These are phyloP conservation scores for Chionodraco myersi DNA, from an alignment of 2,113 vertebrate genomes.

Conservation along the genomic window DNA sequence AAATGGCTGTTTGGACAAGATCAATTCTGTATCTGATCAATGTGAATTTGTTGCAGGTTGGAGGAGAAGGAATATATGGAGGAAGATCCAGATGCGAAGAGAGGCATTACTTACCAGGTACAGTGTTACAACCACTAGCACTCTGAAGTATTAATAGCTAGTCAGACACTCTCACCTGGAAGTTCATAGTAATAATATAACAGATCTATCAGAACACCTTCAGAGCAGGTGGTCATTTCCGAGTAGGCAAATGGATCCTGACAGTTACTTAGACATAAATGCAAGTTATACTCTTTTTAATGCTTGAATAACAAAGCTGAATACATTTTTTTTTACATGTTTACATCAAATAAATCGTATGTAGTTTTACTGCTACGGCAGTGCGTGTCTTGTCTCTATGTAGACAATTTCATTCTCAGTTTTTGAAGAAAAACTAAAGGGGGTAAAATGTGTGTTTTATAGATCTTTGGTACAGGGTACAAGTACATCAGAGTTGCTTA, in stretches of 20 bases:
- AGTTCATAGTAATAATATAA: neutral
- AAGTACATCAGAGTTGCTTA: neutral
- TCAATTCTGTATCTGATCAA: neutral
- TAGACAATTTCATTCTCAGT: neutral
- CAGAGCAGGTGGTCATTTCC: neutral
- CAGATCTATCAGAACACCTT: neutral
- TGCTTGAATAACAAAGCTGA: too few species aligned
- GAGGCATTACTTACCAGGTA: constrained; percentile 88
- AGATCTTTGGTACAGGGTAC: neutral
- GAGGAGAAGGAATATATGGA: constrained; percentile 51
- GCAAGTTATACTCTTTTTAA: neutral
- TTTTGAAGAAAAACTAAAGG: neutral
- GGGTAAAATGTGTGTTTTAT: neutral
- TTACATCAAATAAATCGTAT: neutral
- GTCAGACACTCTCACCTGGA: neutral
- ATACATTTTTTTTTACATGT: too few species aligned
- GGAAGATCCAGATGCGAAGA: constrained; percentile 78
- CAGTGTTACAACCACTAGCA: neutral
- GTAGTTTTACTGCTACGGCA: neutral
- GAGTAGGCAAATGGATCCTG: neutral
- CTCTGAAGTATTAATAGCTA: neutral
- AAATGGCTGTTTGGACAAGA: neutral
- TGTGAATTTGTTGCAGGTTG: constrained; percentile 56
- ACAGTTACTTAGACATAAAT: neutral
- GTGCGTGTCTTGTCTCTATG: neutral